Evolutionary conservation across 2,888 invertebrate species (phyloP).

Genomic region (Xestia ashworthii): DNA sequence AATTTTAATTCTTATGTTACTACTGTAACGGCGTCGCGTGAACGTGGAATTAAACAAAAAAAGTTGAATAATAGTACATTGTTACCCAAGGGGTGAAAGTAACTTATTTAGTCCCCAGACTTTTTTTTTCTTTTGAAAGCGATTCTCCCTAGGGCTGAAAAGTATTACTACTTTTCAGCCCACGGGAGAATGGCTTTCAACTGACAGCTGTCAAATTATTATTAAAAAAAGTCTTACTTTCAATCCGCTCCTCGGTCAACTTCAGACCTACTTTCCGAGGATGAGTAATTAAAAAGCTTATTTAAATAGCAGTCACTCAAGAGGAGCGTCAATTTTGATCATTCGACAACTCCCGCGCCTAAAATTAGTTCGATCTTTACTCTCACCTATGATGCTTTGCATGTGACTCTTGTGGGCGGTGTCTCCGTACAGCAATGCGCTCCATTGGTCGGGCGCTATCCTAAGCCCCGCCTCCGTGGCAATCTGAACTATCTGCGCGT

Average conservation of each 20-base stretch:
- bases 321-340: background rate
- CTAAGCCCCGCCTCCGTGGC: conserved; percentile 99
- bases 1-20: background rate
- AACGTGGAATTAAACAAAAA: background rate
- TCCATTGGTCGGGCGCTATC: conserved; percentile 99
- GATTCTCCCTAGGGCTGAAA: no score
- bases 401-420: conserved; percentile 98
- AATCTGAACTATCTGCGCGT: conserved; percentile 99
- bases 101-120: no score
- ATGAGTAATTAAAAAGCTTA: no score
- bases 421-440: conserved; percentile 98
- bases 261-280: no score
- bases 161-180: no score
- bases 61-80: no score
- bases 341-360: background rate
- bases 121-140: no score
- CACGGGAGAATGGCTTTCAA: no score
- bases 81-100: no score
- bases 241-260: no score
- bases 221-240: no score
- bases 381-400: conserved; percentile 93
- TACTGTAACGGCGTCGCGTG: background rate
- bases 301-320: background rate
- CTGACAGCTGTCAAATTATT: no score
- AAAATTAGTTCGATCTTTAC: conserved; percentile 4